phyloP scores from a whole-genome alignment of 2,888 invertebrate species.

The Andrena dorsata region DNA sequence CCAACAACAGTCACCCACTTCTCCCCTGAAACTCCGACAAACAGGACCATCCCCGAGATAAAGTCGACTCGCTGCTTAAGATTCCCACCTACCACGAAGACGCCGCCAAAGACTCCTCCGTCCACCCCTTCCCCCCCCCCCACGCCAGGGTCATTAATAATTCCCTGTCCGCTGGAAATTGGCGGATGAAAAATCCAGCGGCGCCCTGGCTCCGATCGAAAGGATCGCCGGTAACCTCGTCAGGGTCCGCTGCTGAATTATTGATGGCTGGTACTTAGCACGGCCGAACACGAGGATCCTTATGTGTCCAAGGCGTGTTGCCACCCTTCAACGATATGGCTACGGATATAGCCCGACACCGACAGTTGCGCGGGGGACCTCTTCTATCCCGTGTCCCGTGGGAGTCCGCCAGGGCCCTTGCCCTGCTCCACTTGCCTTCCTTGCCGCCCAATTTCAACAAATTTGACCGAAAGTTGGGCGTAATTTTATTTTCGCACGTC shows the following conservation, averaged over 20 bases:
- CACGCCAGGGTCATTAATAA: conserved; percentile 33
- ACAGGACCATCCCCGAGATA: neutral
- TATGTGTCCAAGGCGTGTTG: conserved; percentile 72
- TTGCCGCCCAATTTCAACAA: conserved; percentile 87
- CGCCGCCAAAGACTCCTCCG: neutral
- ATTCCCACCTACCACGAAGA: conserved; percentile 1
- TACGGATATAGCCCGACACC: conserved; percentile 56
- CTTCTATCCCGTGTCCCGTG: conserved; percentile 68
- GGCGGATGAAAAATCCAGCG: conserved; percentile 48
- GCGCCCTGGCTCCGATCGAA: conserved; percentile 40
- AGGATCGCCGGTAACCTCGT: conserved; percentile 81
- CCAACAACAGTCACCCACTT: neutral
- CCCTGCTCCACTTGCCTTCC: conserved; percentile 62
- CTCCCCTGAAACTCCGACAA: neutral
- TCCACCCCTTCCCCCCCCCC: neutral
- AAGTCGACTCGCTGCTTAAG: neutral
- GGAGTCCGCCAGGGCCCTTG: conserved; percentile 72
- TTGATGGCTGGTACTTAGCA: conserved; percentile 83
- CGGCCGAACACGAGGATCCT: conserved; percentile 65
- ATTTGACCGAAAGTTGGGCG: conserved; percentile 87
- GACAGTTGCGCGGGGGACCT: conserved; percentile 54
- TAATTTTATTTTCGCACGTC: conserved; percentile 87
- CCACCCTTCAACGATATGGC: conserved; percentile 65
- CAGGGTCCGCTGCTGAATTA: conserved; percentile 84
- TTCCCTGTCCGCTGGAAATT: conserved; percentile 43